A percentile compares a stretch with the other conserved stretches of the same genome.
phyloP scores from a whole-genome alignment of 2,797 vertebrate species.

The Pelochelys cantorii region DNA sequence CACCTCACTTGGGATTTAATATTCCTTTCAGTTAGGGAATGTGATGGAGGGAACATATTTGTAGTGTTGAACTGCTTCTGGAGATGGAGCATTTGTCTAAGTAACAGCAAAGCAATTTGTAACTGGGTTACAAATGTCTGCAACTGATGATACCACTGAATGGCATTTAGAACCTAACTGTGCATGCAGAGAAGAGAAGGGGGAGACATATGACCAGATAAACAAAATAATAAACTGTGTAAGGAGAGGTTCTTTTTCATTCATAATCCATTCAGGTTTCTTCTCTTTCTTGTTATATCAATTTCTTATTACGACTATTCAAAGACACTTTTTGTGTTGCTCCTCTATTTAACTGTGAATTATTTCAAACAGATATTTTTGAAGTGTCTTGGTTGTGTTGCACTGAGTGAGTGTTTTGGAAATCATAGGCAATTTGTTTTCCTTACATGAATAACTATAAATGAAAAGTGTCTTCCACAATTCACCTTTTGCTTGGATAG shows the following conservation, averaged over 20 bases:
- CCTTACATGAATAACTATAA: constrained; percentile 39
- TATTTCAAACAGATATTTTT: constrained; percentile 58
- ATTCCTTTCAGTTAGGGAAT: not conserved
- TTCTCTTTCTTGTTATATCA: constrained; percentile 19
- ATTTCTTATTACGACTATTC: constrained; percentile 56
- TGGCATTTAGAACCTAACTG: not conserved
- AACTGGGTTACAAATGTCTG: not conserved
- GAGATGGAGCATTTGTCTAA: not conserved
- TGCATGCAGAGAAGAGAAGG: not conserved
- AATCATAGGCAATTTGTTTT: constrained; percentile 18
- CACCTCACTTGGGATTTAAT: not conserved
- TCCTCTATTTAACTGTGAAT: constrained; percentile 38
- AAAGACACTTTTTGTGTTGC: constrained; percentile 38
- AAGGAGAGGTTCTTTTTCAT: not conserved
- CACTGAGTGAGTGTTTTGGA: not conserved
- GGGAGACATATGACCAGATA: not conserved
- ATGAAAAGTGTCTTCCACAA: constrained; percentile 43
- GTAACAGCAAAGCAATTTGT: not conserved
- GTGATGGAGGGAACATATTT: not conserved
- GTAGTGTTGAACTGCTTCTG: not conserved
- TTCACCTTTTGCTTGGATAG: not conserved
- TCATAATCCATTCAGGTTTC: not conserved
- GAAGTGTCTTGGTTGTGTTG: constrained; percentile 53
- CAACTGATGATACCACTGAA: not conserved
- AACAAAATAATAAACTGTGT: not conserved